Evolutionary conservation across 2,113 vertebrate species (phyloP).

Genomic region (Garra rufa): DNA sequence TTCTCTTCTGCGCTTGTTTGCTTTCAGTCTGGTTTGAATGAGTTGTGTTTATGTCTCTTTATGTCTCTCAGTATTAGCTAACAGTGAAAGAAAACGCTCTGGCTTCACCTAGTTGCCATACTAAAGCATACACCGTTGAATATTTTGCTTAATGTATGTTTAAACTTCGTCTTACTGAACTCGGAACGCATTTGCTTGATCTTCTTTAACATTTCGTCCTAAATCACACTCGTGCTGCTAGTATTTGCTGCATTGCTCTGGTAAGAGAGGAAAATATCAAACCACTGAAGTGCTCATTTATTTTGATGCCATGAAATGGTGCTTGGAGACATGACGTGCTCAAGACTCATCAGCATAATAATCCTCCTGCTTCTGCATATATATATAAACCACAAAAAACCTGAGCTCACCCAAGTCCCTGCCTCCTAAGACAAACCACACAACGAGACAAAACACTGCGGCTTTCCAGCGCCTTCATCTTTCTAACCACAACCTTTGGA

Average conservation of each 20-base stretch:
- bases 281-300: conserved; percentile 43
- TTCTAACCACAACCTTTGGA: conserved; percentile 55
- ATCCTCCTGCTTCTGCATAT: conserved; percentile 78
- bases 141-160: too few relatives aligned
- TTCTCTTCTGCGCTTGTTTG: conserved; percentile 26
- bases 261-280: not conserved
- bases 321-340: conserved; percentile 82
- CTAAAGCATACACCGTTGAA: not conserved
- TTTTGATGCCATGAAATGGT: conserved; percentile 72
- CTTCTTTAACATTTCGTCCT: not conserved
- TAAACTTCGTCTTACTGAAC: too few relatives aligned
- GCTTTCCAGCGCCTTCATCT: conserved; percentile 61
- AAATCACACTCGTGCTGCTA: not conserved
- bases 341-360: conserved; percentile 85
- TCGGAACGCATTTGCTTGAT: too few relatives aligned
- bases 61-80: not conserved
- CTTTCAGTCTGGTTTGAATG: conserved; percentile 24
- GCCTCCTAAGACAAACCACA: conserved; percentile 82
- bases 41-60: not conserved
- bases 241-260: not conserved
- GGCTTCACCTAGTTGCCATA: not conserved
- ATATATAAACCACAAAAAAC: conserved; percentile 88
- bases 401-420: conserved; percentile 84
- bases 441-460: conserved; percentile 76
- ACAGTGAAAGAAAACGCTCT: not conserved